Evolutionary conservation across 2,888 invertebrate species (phyloP).

Genomic region (Zele albiditarsus): DNA sequence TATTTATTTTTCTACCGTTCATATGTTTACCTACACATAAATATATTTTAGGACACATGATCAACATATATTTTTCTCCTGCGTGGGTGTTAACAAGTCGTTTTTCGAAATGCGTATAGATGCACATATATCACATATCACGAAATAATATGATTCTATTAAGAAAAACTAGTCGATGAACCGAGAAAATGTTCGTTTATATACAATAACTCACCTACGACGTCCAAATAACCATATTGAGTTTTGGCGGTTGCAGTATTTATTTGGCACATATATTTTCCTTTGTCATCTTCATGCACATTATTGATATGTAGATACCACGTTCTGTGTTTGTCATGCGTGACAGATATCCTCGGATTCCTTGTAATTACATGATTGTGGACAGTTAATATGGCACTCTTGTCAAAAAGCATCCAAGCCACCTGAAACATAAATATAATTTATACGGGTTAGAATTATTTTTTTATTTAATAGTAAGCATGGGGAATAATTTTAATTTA

Average conservation of each 20-base stretch:
- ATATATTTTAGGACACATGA: too few species aligned
- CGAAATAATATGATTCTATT: too few species aligned
- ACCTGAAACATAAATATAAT: constrained; percentile 77
- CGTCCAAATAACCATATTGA: constrained; percentile 92
- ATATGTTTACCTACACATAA: too few species aligned
- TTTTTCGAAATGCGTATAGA: too few species aligned
- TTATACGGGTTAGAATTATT: constrained; percentile 15
- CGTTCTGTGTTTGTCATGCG: constrained; percentile 93
- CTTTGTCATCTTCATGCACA: constrained; percentile 92
- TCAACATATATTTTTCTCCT: too few species aligned
- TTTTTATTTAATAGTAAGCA: constrained; percentile 20
- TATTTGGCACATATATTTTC: constrained; percentile 95
- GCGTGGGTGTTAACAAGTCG: too few species aligned
- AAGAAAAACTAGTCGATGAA: background rate
- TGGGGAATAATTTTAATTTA: constrained; percentile 27
- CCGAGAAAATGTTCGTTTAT: background rate
- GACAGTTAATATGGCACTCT: constrained; percentile 93
- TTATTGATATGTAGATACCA: constrained; percentile 95
- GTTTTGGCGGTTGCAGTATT: constrained; percentile 95
- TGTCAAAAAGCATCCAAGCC: constrained; percentile 97
- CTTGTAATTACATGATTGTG: constrained; percentile 96
- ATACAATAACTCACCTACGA: constrained; percentile 83
- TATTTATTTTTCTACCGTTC: too few species aligned
- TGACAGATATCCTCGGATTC: constrained; percentile 92
- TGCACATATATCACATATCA: too few species aligned